These are phyloP conservation scores for Pseudomyrmex cubaensis DNA, from an alignment of 1,140 invertebrate species.

Conservation along the genomic window DNA sequence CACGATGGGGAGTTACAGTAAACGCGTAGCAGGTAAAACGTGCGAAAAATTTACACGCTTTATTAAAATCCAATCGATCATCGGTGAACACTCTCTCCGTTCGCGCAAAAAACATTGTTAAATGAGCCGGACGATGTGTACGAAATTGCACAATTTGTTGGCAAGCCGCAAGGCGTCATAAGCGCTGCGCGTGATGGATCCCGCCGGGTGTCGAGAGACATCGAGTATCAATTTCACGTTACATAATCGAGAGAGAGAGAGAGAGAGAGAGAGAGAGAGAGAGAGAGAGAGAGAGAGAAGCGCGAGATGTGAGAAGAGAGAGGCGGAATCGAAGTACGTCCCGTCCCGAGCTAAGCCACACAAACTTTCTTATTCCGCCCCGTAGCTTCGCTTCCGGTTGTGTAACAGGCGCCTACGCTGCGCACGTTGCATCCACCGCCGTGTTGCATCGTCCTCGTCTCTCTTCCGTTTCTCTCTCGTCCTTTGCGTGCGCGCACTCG, in stretches of 20 bases:
- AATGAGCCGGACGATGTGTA: slow-evolving; percentile 18
- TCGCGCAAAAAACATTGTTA: slow-evolving; percentile 23
- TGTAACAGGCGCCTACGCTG: slow-evolving; percentile 61
- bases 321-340: slow-evolving; percentile 26
- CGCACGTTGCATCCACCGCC: slow-evolving; percentile 49
- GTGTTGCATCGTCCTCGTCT: slow-evolving; percentile 32
- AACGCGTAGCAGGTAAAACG: not conserved
- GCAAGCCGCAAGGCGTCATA: slow-evolving; percentile 42
- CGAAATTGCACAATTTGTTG: slow-evolving; percentile 57
- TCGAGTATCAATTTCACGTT: slow-evolving; percentile 71
- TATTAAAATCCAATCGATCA: slow-evolving; percentile 56
- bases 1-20: not conserved
- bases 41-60: slow-evolving; percentile 22
- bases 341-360: slow-evolving; percentile 35
- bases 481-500: slow-evolving; percentile 28
- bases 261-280: slow-evolving; percentile 29
- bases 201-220: slow-evolving; percentile 48
- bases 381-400: slow-evolving; percentile 70
- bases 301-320: too few relatives aligned
- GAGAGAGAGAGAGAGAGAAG: slow-evolving; percentile 37
- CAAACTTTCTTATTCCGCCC: slow-evolving; percentile 61
- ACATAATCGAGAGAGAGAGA: slow-evolving; percentile 50
- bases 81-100: not conserved
- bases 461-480: slow-evolving; percentile 8
- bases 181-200: slow-evolving; percentile 27